These are phyloP conservation scores for Strix occidentalis DNA, from an alignment of 2,797 vertebrate species.

Conservation along the genomic window DNA sequence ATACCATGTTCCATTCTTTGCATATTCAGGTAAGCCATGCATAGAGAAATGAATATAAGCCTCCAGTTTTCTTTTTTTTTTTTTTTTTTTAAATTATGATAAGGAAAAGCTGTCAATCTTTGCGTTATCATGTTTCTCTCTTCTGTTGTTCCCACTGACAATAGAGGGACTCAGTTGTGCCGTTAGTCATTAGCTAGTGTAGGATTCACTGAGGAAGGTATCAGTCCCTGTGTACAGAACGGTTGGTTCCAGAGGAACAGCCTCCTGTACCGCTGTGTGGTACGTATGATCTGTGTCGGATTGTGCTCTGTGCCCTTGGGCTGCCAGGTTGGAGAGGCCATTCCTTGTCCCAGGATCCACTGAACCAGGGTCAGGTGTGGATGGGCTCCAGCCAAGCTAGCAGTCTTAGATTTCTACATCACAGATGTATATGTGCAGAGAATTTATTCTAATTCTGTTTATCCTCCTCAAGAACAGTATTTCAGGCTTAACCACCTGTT, in stretches of 20 bases:
- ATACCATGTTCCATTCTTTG: neutral
- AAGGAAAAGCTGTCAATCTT: neutral
- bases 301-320: neutral
- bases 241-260: neutral
- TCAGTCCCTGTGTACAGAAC: fast-evolving
- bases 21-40: neutral
- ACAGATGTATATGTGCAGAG: neutral
- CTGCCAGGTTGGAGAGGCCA: neutral
- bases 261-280: fast-evolving
- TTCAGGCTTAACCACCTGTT: neutral
- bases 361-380: neutral
- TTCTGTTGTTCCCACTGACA: neutral
- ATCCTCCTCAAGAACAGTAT: neutral
- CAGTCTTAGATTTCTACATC: neutral
- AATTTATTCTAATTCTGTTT: neutral
- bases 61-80: neutral
- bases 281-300: fast-evolving
- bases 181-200: neutral
- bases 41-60: neutral
- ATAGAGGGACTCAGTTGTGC: neutral
- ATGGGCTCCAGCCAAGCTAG: neutral
- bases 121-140: neutral
- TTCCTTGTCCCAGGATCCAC: neutral
- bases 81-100: neutral
- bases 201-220: neutral